phyloP scores from a whole-genome alignment of 2,888 invertebrate species.

The Pseudolycoriella hygida region DNA sequence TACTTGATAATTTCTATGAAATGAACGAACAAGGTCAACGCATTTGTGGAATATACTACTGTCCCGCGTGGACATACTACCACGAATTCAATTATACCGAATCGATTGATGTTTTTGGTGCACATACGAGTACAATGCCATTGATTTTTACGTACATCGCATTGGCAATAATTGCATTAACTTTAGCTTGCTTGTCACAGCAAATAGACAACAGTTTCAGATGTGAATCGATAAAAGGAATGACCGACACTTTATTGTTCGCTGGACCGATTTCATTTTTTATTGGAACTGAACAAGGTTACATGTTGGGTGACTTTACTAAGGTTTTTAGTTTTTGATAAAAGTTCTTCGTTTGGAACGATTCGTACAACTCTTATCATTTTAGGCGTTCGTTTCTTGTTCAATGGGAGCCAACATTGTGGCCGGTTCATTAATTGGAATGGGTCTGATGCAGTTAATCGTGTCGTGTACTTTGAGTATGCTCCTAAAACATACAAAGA shows the following conservation, averaged over 20 bases:
- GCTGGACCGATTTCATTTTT: slow-evolving; percentile 62
- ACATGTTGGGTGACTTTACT: slow-evolving; percentile 67
- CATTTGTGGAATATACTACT: slow-evolving; percentile 39
- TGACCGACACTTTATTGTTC: slow-evolving; percentile 35
- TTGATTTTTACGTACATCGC: slow-evolving; percentile 25
- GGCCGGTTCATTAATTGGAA: slow-evolving; percentile 52
- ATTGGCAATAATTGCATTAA: slow-evolving; percentile 28
- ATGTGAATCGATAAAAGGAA: slow-evolving; percentile 33
- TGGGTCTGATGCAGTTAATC: slow-evolving; percentile 55
- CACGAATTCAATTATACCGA: not conserved
- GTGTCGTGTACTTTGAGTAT: slow-evolving; percentile 67
- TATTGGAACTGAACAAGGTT: slow-evolving; percentile 70
- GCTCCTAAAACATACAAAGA: slow-evolving; percentile 53
- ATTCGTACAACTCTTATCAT: slow-evolving; percentile 4
- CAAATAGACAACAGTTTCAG: slow-evolving; percentile 21
- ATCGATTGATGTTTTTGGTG: slow-evolving; percentile 1
- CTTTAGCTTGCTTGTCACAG: slow-evolving; percentile 31
- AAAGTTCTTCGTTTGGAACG: too few relatives aligned
- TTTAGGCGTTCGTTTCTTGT: slow-evolving; percentile 66
- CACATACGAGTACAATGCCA: slow-evolving; percentile 14
- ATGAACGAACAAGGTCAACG: slow-evolving; percentile 34
- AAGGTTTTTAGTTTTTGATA: too few relatives aligned
- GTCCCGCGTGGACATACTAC: slow-evolving; percentile 26
- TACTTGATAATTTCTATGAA: slow-evolving; percentile 33
- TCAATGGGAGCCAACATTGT: slow-evolving; percentile 59